Conservation (phyloP, 2,113 vertebrate genomes). For the Oreotragus oreotragus region DNA sequence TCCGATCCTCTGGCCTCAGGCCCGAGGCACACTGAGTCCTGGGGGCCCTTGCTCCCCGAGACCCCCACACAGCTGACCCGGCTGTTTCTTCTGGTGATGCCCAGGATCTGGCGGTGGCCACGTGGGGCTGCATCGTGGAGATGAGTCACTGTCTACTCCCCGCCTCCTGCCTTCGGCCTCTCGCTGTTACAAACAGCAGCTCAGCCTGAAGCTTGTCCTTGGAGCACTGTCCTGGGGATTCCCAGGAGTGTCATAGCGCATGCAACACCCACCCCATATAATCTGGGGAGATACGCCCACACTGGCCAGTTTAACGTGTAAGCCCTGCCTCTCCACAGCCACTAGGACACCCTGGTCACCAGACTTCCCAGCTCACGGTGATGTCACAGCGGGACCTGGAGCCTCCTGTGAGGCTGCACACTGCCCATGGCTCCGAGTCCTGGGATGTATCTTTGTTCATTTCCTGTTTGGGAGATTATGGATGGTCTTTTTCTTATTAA, state of each 20-base stretch:
- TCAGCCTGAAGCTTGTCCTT: background rate
- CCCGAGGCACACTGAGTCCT: background rate
- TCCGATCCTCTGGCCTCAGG: background rate
- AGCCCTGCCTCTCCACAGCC: background rate
- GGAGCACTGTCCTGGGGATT: background rate
- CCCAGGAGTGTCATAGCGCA: background rate
- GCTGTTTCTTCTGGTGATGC: background rate
- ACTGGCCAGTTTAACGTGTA: rapidly evolving
- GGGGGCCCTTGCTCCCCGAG: no score
- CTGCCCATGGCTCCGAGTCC: rapidly evolving
- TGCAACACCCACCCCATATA: rapidly evolving
- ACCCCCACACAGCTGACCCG: background rate
- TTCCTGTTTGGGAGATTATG: background rate
- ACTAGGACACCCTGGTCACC: rapidly evolving
- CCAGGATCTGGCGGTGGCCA: background rate
- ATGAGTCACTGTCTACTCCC: rapidly evolving
- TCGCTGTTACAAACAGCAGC: background rate
- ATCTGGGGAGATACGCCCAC: background rate
- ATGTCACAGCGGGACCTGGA: rapidly evolving
- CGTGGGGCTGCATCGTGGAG: rapidly evolving
- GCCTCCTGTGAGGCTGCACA: rapidly evolving
- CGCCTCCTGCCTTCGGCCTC: background rate
- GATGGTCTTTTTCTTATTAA: background rate
- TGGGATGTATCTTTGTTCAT: rapidly evolving
- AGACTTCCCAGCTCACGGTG: rapidly evolving